Percentiles rank a stretch among this genome's conserved stretches.
phyloP scores from a whole-genome alignment of 2,888 invertebrate species.

The Pediacus dermestoides region DNA sequence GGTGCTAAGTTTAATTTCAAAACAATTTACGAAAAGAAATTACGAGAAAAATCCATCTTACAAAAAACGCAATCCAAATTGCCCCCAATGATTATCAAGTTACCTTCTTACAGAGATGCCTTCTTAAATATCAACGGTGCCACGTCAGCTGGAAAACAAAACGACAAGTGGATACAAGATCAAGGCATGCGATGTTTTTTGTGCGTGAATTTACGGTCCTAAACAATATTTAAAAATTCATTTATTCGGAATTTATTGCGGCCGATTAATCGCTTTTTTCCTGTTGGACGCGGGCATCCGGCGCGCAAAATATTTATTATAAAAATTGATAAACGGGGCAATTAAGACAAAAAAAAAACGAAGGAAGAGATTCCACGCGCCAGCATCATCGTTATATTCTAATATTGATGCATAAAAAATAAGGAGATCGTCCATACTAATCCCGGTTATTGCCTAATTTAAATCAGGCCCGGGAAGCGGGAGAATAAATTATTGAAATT shows the following conservation, averaged over 20 bases:
- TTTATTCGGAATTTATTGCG: conserved; percentile 8
- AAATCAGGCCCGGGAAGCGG: conserved; percentile 42
- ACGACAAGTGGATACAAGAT: no score
- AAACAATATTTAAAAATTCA: conserved; percentile 10
- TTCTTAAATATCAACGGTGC: no score
- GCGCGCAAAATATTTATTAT: conserved; percentile 27
- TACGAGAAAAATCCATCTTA: conserved; percentile 15
- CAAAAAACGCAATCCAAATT: conserved; percentile 14
- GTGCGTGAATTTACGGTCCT: no score
- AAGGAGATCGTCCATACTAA: conserved; percentile 37
- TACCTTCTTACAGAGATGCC: no score
- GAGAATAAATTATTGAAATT: conserved; percentile 60
- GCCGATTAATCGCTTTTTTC: conserved; percentile 5
- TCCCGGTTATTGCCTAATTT: conserved; percentile 52
- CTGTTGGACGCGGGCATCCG: conserved; percentile 4
- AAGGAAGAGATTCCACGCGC: conserved; percentile 20
- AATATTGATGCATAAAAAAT: conserved; percentile 43
- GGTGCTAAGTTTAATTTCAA: conserved; percentile 15
- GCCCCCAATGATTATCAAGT: conserved; percentile 14
- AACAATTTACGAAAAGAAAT: conserved; percentile 16
- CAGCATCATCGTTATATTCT: conserved; percentile 30
- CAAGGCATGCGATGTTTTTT: no score
- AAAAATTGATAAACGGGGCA: conserved; percentile 41
- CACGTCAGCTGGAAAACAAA: no score
- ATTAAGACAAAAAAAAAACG: conserved; percentile 37